Evolutionary conservation across 1,140 invertebrate genomes (phyloP), one percentile per base, ranked within the genome.

Genomic region (Dendrolimus punctatus): DNA sequence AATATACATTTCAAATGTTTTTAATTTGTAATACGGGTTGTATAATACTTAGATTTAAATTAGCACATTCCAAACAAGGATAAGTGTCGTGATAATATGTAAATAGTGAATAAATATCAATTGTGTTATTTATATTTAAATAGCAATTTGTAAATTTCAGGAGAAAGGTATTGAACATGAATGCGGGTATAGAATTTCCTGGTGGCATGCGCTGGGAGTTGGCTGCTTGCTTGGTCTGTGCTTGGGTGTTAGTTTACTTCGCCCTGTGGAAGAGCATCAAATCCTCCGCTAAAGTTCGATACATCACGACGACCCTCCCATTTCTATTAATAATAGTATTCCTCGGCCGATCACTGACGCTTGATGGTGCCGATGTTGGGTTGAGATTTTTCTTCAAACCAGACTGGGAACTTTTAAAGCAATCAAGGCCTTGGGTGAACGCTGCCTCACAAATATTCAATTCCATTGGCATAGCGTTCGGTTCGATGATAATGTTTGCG

Each of bases 401-500:
- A n/a, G 91, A 93, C 50, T 97, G 95, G 94, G 90, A 93, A 62
- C 82, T 95, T 6, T 87, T 97, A n/a, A 89, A 90, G 47, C 92
- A 95, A 69, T 92, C 95, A 9, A 95, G 95, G 91, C 93, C 96
- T 2, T 97, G 96, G 95, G 93, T 96, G 8, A 96, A 96, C 79
- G 96, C 96, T 7, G 94, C 95, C 6, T 95, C 94, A 6, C 96
- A 98, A 87, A 96, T 96, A 62, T 97, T 98, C 80, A 97, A 97
- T 87, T 97, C 96, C 0, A 92, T 98, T 56, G 95, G 95, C 51
- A 95, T 97, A 40, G 95, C 95, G 0, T 96, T 96, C 68, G 96
- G 96, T 10, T 96, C 95, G 5, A 95, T 98, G 89, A 96, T 98
- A 71, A 96, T 95, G 68, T 97, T 97, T 77, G 94, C 95, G n/a